Evolutionary conservation across 2,888 invertebrate genomes (phyloP).

Genomic region (Leptinotarsa juncta): DNA sequence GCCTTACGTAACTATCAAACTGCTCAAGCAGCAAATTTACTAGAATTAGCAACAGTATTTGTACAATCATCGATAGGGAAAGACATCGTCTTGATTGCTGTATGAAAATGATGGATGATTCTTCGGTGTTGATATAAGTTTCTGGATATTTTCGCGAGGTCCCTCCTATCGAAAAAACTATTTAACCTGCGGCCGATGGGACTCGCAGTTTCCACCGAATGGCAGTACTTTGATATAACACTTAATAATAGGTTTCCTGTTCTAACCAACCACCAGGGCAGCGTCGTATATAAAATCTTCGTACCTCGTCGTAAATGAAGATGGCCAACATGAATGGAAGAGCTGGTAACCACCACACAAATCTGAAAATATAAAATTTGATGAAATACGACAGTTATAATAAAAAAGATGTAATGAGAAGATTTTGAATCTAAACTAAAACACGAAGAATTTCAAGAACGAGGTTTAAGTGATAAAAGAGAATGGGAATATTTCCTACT

Average conservation of each 20-base stretch:
- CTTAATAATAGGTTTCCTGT: constrained; percentile 98
- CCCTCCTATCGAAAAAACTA: constrained; percentile 61
- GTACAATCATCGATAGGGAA: constrained; percentile 64
- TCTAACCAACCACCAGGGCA: constrained; percentile 99
- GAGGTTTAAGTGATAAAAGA: too few relatives aligned
- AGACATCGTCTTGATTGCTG: constrained; percentile 55
- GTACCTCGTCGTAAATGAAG: constrained; percentile 98
- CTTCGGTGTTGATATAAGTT: constrained; percentile 40
- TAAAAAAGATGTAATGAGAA: too few relatives aligned
- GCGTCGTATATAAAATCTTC: constrained; percentile 96
- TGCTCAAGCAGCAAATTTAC: constrained; percentile 59
- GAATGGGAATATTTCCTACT: too few relatives aligned
- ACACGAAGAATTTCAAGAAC: too few relatives aligned
- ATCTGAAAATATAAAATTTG: constrained; percentile 71
- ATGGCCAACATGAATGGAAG: constrained; percentile 98
- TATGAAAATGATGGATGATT: constrained; percentile 38
- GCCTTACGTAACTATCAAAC: constrained; percentile 48
- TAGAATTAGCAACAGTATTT: constrained; percentile 65
- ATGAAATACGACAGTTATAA: too few relatives aligned
- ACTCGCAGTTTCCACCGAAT: constrained; percentile 52
- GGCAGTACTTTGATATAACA: constrained; percentile 57
- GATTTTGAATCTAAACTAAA: too few relatives aligned
- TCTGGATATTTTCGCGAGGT: constrained; percentile 53
- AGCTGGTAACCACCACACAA: constrained; percentile 99
- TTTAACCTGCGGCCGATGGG: constrained; percentile 50